These are phyloP conservation scores for Phenganax marumi DNA, from an alignment of 92 coral and sea anemone species.

Conservation along the genomic window DNA sequence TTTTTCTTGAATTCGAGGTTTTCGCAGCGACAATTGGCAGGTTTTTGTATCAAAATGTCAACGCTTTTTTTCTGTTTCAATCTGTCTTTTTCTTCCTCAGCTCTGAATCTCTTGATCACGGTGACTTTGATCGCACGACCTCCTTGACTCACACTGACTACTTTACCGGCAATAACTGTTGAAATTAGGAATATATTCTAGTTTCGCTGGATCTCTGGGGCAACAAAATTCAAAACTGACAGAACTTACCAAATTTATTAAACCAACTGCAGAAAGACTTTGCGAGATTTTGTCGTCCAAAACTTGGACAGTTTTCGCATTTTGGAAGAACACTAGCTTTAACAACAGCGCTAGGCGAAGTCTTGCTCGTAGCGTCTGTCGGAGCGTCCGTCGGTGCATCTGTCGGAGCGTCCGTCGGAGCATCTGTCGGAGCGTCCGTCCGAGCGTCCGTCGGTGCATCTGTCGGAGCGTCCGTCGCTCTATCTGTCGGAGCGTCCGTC, in stretches of 20 bases:
- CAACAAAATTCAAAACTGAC: not conserved
- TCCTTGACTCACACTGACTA: not conserved
- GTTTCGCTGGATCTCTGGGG: not conserved
- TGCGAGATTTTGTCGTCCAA: not conserved
- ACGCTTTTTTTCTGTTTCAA: not conserved
- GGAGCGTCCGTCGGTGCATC: not conserved
- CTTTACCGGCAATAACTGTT: conserved; percentile 17
- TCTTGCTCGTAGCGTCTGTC: no score
- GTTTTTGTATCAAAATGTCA: not conserved
- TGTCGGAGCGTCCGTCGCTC: no score
- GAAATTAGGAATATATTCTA: not conserved
- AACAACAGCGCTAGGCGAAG: no score
- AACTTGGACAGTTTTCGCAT: conserved; percentile 4
- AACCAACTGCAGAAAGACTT: conserved; percentile 7
- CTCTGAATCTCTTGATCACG: not conserved
- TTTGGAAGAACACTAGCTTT: not conserved
- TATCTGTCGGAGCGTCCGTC: not conserved
- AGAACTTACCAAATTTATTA: conserved; percentile 30
- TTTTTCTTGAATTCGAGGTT: conserved; percentile 25
- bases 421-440: no score
- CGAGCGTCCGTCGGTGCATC: no score
- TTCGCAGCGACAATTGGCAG: not conserved
- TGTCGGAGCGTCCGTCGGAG: not conserved
- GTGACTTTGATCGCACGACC: not conserved
- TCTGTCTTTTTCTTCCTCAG: not conserved